phyloP scores from a whole-genome alignment of 35 echinoderm and acorn worm genomes.

The Heliocidaris erythrogramma region DNA sequence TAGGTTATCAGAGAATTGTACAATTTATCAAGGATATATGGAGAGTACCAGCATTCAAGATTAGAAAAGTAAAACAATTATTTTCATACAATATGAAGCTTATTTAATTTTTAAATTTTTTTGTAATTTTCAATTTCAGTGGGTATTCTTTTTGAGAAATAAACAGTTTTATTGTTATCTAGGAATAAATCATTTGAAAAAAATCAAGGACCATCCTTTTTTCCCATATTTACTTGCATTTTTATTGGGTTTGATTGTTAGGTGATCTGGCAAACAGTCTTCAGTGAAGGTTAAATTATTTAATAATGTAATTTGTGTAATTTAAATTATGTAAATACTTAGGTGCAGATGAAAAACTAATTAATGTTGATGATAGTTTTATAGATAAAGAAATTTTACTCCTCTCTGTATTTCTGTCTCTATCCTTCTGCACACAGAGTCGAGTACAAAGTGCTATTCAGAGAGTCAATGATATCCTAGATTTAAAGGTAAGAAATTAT shows the following conservation, averaged over 20 bases:
- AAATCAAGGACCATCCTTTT: too few relatives aligned
- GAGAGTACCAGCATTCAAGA: neutral
- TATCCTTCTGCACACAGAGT: conserved; percentile 53
- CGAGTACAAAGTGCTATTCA: conserved; percentile 91
- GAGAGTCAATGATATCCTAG: conserved; percentile 92
- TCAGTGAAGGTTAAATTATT: neutral
- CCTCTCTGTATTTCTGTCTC: too few relatives aligned
- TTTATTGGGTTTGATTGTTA: too few relatives aligned
- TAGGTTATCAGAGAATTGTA: too few relatives aligned
- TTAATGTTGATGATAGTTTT: neutral
- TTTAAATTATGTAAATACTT: neutral
- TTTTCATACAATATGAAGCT: neutral
- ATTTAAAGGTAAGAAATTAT: conserved; percentile 84
- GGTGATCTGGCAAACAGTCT: neutral
- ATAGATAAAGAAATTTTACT: neutral
- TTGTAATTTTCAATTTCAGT: neutral
- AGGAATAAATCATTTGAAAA: neutral
- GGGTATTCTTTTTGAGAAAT: neutral
- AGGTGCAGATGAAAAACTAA: neutral
- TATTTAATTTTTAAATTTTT: neutral
- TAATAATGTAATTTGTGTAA: neutral
- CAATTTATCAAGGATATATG: too few relatives aligned
- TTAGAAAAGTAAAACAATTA: neutral
- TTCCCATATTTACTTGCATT: too few relatives aligned
- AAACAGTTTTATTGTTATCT: neutral